phyloP scores from a whole-genome alignment of 1,140 invertebrate genomes.

The Megalonaias nervosa region DNA sequence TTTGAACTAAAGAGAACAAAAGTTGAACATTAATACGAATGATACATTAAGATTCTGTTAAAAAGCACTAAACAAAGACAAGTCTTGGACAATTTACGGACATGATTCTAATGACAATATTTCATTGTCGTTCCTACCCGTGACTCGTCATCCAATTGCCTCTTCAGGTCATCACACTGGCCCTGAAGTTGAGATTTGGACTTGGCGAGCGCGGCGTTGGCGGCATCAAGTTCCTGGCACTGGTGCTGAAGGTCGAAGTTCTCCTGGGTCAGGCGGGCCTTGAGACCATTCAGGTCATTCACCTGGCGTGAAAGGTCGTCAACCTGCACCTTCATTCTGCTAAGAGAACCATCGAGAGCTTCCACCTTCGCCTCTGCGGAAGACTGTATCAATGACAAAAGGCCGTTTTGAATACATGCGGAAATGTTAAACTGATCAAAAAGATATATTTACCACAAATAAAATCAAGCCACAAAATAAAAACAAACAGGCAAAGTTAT shows the following conservation, averaged over 20 bases:
- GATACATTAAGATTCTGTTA: too few species aligned
- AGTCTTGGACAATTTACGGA: too few species aligned
- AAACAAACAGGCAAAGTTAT: neutral
- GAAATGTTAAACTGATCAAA: neutral
- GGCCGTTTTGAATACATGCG: neutral
- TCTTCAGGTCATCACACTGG: slow-evolving; percentile 67
- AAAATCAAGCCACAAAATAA: neutral
- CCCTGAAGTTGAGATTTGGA: slow-evolving; percentile 63
- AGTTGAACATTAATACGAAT: too few species aligned
- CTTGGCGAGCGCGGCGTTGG: slow-evolving; percentile 67
- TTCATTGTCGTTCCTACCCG: slow-evolving; percentile 53
- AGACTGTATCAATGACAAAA: slow-evolving; percentile 42
- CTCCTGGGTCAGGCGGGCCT: slow-evolving; percentile 69
- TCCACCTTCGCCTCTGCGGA: slow-evolving; percentile 67
- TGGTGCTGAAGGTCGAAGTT: slow-evolving; percentile 71
- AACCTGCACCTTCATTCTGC: slow-evolving; percentile 65
- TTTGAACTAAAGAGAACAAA: too few species aligned
- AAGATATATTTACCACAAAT: neutral
- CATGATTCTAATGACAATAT: too few species aligned
- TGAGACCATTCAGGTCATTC: slow-evolving; percentile 63
- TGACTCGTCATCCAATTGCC: slow-evolving; percentile 67
- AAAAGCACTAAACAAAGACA: too few species aligned
- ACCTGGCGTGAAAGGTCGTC: slow-evolving; percentile 68
- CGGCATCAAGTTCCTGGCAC: slow-evolving; percentile 70
- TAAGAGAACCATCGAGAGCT: slow-evolving; percentile 60